phyloP scores from a whole-genome alignment of 2,113 vertebrate species.

The Sula dactylatra region DNA sequence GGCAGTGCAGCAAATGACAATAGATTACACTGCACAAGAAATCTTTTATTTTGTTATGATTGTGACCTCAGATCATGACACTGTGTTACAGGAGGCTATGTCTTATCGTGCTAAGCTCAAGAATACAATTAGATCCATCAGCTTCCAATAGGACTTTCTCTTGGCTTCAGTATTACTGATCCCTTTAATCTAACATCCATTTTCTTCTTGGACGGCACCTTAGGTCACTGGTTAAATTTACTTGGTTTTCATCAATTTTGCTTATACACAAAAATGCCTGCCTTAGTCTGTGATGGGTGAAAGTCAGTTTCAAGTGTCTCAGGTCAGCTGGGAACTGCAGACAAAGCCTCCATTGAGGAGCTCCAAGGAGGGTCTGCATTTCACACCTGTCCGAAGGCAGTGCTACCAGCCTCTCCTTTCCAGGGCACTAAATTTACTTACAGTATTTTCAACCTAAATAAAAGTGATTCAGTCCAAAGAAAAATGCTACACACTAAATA shows the following conservation, averaged over 20 bases:
- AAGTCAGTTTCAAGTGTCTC: not conserved
- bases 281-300: not conserved
- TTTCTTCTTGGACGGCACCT: not conserved
- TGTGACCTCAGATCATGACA: not conserved
- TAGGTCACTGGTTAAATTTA: not conserved
- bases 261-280: not conserved
- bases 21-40: not conserved
- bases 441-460: not conserved
- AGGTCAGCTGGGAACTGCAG: not conserved
- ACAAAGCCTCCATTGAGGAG: not conserved
- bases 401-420: not conserved
- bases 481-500: not conserved
- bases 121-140: not conserved
- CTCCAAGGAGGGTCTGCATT: accelerated
- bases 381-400: not conserved
- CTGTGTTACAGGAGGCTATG: not conserved
- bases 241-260: not conserved
- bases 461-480: not conserved
- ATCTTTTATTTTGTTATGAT: not conserved
- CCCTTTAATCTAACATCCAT: not conserved
- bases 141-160: not conserved
- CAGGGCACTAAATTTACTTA: not conserved
- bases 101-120: not conserved
- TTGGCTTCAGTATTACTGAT: not conserved
- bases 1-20: not conserved